Percentiles rank a stretch among this genome's conserved stretches.
Evolutionary conservation across 2,888 invertebrate genomes (phyloP).

Genomic region (Trachelus stipa): DNA sequence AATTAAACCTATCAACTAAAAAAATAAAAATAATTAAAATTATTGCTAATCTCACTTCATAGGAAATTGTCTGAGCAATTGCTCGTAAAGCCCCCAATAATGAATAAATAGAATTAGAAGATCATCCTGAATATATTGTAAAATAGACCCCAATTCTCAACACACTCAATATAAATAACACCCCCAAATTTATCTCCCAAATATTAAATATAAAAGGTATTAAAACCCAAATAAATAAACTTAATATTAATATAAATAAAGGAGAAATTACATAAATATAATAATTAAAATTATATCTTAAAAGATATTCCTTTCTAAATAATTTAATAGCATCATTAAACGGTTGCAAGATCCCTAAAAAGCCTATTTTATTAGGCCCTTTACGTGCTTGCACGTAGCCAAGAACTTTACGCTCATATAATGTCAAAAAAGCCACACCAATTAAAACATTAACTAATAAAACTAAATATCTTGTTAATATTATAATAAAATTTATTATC

Average conservation of each 20-base stretch:
- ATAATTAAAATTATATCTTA: conserved; percentile 68
- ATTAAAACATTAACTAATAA: conserved; percentile 74
- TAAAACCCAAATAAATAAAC: conserved; percentile 70
- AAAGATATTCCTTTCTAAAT: conserved; percentile 73
- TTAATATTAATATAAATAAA: conserved; percentile 71
- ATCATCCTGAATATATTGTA: conserved; percentile 74
- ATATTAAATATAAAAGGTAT: conserved; percentile 72
- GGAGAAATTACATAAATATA: conserved; percentile 73
- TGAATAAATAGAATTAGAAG: conserved; percentile 80
- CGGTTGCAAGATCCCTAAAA: conserved; percentile 75
- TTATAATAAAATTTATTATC: conserved; percentile 41
- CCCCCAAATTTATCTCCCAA: conserved; percentile 71
- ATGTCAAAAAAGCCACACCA: conserved; percentile 78
- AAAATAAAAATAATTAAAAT: conserved; percentile 69
- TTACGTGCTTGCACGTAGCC: conserved; percentile 81
- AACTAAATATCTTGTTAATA: conserved; percentile 68
- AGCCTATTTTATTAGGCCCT: conserved; percentile 78
- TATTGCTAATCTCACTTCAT: conserved; percentile 76
- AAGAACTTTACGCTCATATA: conserved; percentile 79
- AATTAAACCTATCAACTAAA: conserved; percentile 70
- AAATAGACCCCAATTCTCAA: conserved; percentile 75
- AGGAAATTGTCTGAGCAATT: conserved; percentile 81
- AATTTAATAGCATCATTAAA: conserved; percentile 81
- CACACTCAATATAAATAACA: conserved; percentile 76
- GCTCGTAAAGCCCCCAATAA: conserved; percentile 76